Base-by-base conservation (phyloP, 2,888 invertebrate species). In the Caenorhabditis uteleia region DNA sequence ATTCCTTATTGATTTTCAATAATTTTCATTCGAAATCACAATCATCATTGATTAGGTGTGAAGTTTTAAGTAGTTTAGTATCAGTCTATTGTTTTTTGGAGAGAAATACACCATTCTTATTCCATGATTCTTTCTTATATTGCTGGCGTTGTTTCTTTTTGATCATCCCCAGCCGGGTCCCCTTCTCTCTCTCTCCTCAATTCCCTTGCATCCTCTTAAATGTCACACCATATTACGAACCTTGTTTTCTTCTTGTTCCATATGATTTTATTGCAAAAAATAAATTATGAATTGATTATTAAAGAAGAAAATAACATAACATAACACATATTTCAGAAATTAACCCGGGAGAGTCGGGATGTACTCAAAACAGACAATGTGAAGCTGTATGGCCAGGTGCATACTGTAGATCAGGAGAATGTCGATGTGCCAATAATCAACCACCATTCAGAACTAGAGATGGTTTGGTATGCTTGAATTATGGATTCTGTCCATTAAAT, bases 331-430 rank as follows among this genome's bases (percentile, higher is more conserved):
- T 49, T 72, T 44, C 60, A 82, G 82, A 82, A 61, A 79, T 82
- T 58, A 81, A 82, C 48, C 82, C 82, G 12, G 82, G 80, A 54
- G 80, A 82, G 59, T 78, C 80, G 14, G 82, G 82, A 20, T 82
- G 82, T 50, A 79, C 77, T 10, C 79, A 81, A 50, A 81, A 80
- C 45, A 65, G 80, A 42, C 82, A 82, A 48, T 82, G 82, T 49
- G 79, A 79, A 57, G 77, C 80, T 36, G 82, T 80, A 10, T 80
- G 80, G 77, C 80, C 80, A 6, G 80, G 79, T 34, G 79, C 80
- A 6, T 82, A 82, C 54, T 82, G 82, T 60, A 51, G 80, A 26
- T 73, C 72, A 12, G 81, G 81, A 47, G 80, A 80, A 53, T 81
- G 81, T 58, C 73, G 81, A 31, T 81, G 81, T 58, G 81, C 80